Base-by-base conservation (phyloP, 1,140 invertebrate species). In the Zeugodacus cucurbitae region DNA sequence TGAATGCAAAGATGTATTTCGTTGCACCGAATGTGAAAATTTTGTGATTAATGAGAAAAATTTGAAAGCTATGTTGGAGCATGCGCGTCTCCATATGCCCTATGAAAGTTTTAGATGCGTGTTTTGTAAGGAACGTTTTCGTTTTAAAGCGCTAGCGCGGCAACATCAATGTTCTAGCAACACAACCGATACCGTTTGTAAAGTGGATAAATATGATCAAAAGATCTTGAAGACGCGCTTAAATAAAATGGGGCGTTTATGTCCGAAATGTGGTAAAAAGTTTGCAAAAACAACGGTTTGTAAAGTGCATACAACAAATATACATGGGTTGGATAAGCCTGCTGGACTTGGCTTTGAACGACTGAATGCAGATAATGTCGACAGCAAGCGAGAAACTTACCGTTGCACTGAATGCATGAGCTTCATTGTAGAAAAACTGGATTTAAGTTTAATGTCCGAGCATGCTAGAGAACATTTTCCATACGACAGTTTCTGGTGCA, bases 241-340 rank as follows among this genome's bases (percentile, higher is more conserved):
- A 20, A 82, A 82, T 82, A 82, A 82, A 48, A 82, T 82, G 74
- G 74, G 74, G 11, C 74, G 74, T 29, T 48, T 82, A 41, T 82
- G 74, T 48, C 74, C 74, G 5, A 44, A 82, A 54, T 82, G 74
- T 29, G 74, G 41, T 26, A 82, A 82, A 82, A 48, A 37, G 14
- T 82, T 82, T 82, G 34, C 11, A 29, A 82, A 82, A 29, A 26
- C 74, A 4, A 26, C 7, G 3, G 7, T 44, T 26, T 48, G 74
- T 82, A 82, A 48, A 82, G 34, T n/a, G 22, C 74, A 82, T 82
- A 26, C 44, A 17, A 82, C 22, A 20, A 44, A 48, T 11, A 34
- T 82, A 26, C 74, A 82, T 54, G 74, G 74, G 6, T 26, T 82
- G 5, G 74, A 82, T 82, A 82, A 82, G 29, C 74, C 74, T n/a